Evolutionary conservation across 2,797 vertebrate species (phyloP).

Genomic region (Apogon talboti): DNA sequence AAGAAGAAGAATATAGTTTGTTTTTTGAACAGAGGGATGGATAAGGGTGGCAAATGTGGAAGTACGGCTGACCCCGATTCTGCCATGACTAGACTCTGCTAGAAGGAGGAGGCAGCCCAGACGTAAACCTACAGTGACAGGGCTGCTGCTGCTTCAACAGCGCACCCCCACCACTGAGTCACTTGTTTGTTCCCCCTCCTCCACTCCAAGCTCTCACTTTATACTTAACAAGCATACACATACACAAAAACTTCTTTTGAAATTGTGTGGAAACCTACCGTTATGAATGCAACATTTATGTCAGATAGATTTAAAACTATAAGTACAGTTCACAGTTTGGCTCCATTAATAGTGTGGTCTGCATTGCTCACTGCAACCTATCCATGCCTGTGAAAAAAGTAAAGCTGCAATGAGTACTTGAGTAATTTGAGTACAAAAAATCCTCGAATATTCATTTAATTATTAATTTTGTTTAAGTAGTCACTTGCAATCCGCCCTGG

Average conservation of each 20-base stretch:
- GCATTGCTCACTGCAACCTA: conserved; percentile 44
- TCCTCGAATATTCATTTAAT: too few species aligned
- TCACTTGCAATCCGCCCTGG: too few species aligned
- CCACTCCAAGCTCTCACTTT: conserved; percentile 18
- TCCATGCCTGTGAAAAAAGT: conserved; percentile 55
- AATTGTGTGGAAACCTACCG: conserved; percentile 2
- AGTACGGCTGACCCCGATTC: conserved; percentile 75
- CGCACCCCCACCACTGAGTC: conserved; percentile 59
- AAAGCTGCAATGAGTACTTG: too few species aligned
- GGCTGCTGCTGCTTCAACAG: conserved; percentile 50
- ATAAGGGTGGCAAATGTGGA: conserved; percentile 38
- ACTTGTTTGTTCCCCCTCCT: conserved; percentile 33
- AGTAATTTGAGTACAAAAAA: too few species aligned
- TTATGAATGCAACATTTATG: conserved; percentile 5
- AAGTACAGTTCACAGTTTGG: conserved; percentile 26
- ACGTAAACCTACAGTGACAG: conserved; percentile 76
- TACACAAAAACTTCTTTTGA: conserved; percentile 24
- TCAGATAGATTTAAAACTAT: conserved; percentile 21
- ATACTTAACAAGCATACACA: conserved; percentile 26
- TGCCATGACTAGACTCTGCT: conserved; percentile 61
- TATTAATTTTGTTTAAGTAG: too few species aligned
- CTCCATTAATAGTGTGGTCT: conserved; percentile 41
- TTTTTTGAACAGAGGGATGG: conserved; percentile 40
- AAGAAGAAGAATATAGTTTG: conserved; percentile 26
- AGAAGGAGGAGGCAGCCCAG: conserved; percentile 31